Conservation (phyloP, 2,113 vertebrate genomes). For the Eclectus roratus region DNA sequence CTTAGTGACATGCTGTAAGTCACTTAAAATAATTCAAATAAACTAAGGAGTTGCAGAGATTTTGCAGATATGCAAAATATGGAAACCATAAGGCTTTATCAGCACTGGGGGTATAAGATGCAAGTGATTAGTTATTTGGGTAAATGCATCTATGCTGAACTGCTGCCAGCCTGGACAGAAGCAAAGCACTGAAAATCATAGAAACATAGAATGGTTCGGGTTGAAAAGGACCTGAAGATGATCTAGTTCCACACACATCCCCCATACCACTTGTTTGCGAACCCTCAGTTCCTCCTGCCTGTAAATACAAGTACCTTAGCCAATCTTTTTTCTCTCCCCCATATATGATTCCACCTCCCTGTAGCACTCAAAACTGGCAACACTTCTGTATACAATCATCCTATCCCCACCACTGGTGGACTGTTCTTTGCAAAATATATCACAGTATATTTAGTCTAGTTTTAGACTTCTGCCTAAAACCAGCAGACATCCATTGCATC, state of each 20-base stretch:
- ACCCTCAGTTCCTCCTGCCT: not conserved
- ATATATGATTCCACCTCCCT: not conserved
- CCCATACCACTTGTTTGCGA: not conserved
- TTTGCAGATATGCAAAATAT: not conserved
- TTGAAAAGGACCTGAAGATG: not conserved
- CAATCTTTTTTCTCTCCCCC: not conserved
- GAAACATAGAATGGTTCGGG: not conserved
- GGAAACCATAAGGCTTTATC: not conserved
- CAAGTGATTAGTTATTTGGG: not conserved
- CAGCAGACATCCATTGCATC: not conserved
- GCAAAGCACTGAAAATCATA: not conserved
- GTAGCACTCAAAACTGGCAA: not conserved
- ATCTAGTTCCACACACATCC: not conserved
- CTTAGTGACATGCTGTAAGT: not conserved
- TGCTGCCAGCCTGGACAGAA: not conserved
- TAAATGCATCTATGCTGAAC: not conserved
- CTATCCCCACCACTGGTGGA: not conserved
- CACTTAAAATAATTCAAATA: not conserved
- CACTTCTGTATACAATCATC: not conserved
- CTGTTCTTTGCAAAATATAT: not conserved
- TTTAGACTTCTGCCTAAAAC: not conserved
- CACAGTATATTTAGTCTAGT: not conserved
- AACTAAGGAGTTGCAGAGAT: not conserved
- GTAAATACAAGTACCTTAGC: not conserved
- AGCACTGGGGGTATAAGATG: not conserved